Percentiles rank a stretch among this genome's conserved stretches.
Conservation (phyloP, 2,797 vertebrate species). For the Crenuchus spilurus region DNA sequence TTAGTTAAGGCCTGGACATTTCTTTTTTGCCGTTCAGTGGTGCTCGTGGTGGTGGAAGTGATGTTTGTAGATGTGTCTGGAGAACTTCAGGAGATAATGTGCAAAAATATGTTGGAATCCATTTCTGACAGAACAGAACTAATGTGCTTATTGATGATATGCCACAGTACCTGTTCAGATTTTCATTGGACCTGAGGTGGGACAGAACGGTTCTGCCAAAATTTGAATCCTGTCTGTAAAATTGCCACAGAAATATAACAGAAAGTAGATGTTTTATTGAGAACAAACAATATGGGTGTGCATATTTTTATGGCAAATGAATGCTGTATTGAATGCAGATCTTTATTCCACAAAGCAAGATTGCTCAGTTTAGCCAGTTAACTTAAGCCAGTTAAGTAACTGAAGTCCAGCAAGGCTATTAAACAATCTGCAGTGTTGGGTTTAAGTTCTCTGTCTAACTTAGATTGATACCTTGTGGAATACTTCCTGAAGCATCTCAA, state of each 20-base stretch:
- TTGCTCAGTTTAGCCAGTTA: too few species aligned
- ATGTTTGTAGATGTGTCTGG: slow-evolving; percentile 41
- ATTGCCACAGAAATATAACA: slow-evolving; percentile 48
- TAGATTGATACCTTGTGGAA: too few species aligned
- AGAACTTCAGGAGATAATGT: slow-evolving; percentile 6
- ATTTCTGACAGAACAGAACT: background rate
- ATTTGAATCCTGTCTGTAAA: slow-evolving; percentile 85
- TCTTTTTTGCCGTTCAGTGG: slow-evolving; percentile 26
- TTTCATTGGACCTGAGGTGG: slow-evolving; percentile 78
- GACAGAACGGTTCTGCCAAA: slow-evolving; percentile 80
- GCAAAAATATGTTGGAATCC: background rate
- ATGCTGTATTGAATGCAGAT: too few species aligned
- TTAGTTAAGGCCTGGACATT: slow-evolving; percentile 22
- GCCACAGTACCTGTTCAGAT: slow-evolving; percentile 75
- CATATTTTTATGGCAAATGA: too few species aligned
- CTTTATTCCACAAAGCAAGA: too few species aligned
- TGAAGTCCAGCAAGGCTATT: too few species aligned
- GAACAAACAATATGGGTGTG: background rate
- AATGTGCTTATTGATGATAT: background rate
- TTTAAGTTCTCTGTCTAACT: too few species aligned
- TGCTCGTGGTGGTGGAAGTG: slow-evolving; percentile 39
- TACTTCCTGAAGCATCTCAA: too few species aligned
- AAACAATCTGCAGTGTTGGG: too few species aligned
- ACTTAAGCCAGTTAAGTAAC: too few species aligned
- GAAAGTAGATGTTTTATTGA: background rate